phyloP scores from a whole-genome alignment of 2,797 vertebrate species.

The Knipowitschia caucasica region DNA sequence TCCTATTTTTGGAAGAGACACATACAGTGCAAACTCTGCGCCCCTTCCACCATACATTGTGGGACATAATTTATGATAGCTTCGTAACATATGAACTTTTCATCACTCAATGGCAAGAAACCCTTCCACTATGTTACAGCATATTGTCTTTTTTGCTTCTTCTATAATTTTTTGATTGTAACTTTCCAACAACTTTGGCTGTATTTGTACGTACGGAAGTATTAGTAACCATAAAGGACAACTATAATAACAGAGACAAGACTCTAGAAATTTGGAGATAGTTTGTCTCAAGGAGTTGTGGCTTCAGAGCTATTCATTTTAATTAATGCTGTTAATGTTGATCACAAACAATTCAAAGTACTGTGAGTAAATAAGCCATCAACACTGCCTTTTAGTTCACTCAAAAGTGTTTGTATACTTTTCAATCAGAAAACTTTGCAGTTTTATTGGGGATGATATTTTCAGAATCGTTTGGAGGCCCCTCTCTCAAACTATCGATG shows the following conservation, averaged over 20 bases:
- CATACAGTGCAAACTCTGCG: constrained; percentile 47
- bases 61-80: constrained; percentile 94
- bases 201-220: background rate
- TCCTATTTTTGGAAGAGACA: constrained; percentile 91
- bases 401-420: background rate
- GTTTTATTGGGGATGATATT: constrained; percentile 10
- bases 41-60: constrained; percentile 85
- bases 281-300: too few relatives aligned
- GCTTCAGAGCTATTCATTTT: too few relatives aligned
- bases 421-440: background rate
- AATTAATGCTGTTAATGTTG: too few relatives aligned
- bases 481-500: constrained; percentile 64
- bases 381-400: background rate
- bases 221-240: background rate
- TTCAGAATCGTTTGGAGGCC: constrained; percentile 24
- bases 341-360: too few relatives aligned
- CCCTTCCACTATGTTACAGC: constrained; percentile 74
- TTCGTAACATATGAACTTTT: constrained; percentile 92
- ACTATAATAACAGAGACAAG: too few relatives aligned
- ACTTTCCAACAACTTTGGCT: constrained; percentile 4
- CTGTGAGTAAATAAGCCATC: too few relatives aligned
- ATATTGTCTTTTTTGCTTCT: constrained; percentile 42
- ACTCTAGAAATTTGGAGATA: too few relatives aligned
- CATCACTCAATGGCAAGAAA: constrained; percentile 90
- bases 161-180: background rate